These are phyloP conservation scores for Grapholita molesta DNA, from an alignment of 1,140 invertebrate species.

Conservation along the genomic window DNA sequence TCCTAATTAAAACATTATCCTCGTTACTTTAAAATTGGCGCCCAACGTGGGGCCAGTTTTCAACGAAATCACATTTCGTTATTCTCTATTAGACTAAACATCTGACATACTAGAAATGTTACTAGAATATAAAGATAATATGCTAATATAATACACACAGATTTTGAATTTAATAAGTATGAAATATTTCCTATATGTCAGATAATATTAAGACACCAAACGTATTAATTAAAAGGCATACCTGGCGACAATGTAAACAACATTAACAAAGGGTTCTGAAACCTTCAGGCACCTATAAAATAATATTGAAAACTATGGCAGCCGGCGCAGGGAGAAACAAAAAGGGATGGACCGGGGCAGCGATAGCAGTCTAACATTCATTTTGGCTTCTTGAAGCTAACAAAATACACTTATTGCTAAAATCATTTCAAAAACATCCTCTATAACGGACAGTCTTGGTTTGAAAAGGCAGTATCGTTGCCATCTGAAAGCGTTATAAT, in stretches of 20 bases:
- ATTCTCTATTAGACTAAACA: not conserved
- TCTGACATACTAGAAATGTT: not conserved
- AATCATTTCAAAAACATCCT: conserved; percentile 54
- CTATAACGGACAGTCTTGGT: conserved; percentile 50
- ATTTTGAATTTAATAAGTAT: not conserved
- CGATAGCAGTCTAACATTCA: conserved; percentile 75
- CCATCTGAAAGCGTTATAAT: conserved; percentile 28
- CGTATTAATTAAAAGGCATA: conserved; percentile 67
- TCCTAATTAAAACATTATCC: not conserved
- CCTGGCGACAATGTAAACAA: conserved; percentile 79
- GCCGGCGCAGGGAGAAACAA: conserved; percentile 66
- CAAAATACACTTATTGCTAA: conserved; percentile 75
- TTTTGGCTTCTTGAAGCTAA: conserved; percentile 76
- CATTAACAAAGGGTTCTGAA: conserved; percentile 72
- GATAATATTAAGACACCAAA: conserved; percentile 40
- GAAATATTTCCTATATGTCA: conserved; percentile 25
- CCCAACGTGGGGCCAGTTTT: conserved; percentile 14
- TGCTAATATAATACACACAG: not conserved
- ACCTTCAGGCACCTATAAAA: conserved; percentile 76
- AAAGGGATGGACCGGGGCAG: conserved; percentile 64
- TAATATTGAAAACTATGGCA: conserved; percentile 71
- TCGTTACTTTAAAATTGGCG: not conserved
- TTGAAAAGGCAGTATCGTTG: conserved; percentile 67
- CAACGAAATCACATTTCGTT: not conserved
- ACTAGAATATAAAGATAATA: not conserved